A percentile compares a stretch with the other conserved stretches of the same genome.
Evolutionary conservation across 1,140 invertebrate genomes (phyloP).

Genomic region (Hyles vespertilio): DNA sequence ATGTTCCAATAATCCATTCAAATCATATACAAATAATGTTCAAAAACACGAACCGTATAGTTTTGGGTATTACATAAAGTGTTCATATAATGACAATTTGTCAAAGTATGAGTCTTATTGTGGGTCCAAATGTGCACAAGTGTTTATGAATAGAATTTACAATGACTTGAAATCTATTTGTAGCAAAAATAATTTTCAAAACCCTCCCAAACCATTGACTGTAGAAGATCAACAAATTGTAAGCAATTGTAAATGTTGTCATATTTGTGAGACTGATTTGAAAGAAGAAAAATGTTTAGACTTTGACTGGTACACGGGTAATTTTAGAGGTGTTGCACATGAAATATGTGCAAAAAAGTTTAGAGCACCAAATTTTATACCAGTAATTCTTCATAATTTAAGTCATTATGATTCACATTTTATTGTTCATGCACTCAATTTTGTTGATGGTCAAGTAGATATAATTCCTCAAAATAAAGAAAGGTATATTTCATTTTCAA

Average conservation of each 20-base stretch:
- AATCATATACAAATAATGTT: conserved; percentile 26
- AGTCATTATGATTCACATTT: too few relatives aligned
- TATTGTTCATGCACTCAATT: conserved; percentile 15
- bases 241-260: conserved; percentile 4
- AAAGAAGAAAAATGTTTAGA: conserved; percentile 1
- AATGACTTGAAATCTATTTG: conserved; percentile 28
- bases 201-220: conserved; percentile 23
- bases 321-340: too few relatives aligned
- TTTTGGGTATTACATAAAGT: conserved; percentile 55
- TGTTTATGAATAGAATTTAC: conserved; percentile 37
- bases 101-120: conserved; percentile 37
- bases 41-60: conserved; percentile 48
- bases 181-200: conserved; percentile 35
- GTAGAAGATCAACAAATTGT: conserved; percentile 15
- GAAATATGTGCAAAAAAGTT: too few relatives aligned
- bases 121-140: conserved; percentile 35
- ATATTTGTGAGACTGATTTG: conserved; percentile 13
- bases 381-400: conserved; percentile 2
- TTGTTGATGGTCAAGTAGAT: conserved; percentile 18
- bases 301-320: too few relatives aligned
- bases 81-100: conserved; percentile 44
- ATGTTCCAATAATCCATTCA: conserved; percentile 24
- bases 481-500: conserved; percentile 36
- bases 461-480: conserved; percentile 32
- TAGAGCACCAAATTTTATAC: not conserved